Evolutionary conservation across 53 echinoderm and acorn worm species (phyloP).

Genomic region (Astropecten irregularis): DNA sequence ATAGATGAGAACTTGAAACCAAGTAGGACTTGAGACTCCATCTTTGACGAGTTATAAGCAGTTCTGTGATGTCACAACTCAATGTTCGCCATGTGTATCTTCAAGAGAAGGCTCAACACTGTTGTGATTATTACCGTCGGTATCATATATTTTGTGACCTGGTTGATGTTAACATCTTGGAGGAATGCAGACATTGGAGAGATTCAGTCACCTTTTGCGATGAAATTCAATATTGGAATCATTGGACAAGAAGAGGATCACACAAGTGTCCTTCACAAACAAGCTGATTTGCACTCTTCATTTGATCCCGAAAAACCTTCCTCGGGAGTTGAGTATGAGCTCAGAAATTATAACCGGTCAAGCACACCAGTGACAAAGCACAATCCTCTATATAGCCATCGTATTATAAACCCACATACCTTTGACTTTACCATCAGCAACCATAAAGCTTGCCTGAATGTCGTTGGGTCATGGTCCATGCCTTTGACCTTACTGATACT

Average conservation of each 20-base stretch:
- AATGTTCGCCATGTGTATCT: conserved; percentile 7
- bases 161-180: conserved; percentile 17
- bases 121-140: background rate
- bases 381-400: conserved; percentile 20
- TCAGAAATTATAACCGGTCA: no score
- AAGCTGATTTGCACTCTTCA: no score
- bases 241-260: background rate
- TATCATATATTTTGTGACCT: conserved; percentile 18
- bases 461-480: background rate
- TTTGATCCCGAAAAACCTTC: no score
- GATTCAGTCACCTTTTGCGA: background rate
- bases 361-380: background rate
- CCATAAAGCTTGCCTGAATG: conserved; percentile 13
- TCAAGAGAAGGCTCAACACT: background rate
- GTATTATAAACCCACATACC: conserved; percentile 26
- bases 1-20: no score
- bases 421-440: conserved; percentile 31
- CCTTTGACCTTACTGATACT: conserved; percentile 18
- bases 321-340: no score
- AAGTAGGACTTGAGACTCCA: no score
- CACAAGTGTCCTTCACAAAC: background rate
- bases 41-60: no score
- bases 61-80: no score
- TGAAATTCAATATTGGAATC: background rate
- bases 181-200: background rate